Conservation (phyloP, 2,797 vertebrate species). For the Thalassophryne amazonica region DNA sequence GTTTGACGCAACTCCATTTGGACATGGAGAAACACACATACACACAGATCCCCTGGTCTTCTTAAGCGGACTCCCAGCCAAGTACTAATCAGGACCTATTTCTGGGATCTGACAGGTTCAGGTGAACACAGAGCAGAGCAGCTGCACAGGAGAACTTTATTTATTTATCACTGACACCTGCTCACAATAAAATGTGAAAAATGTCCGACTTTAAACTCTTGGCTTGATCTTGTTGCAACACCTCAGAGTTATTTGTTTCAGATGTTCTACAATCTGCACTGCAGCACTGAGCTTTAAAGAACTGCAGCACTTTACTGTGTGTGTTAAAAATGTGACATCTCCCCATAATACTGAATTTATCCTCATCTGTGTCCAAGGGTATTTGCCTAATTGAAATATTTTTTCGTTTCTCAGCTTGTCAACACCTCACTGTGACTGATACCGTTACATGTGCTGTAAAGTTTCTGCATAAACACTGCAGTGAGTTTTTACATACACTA, state of each 20-base stretch:
- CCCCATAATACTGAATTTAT: neutral
- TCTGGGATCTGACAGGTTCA: too few relatives aligned
- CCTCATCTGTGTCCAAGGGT: neutral
- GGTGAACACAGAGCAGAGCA: too few relatives aligned
- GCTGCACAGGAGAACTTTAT: too few relatives aligned
- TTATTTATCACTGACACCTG: constrained; percentile 24
- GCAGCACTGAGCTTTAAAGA: constrained; percentile 1
- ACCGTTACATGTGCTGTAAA: too few relatives aligned
- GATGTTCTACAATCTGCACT: constrained; percentile 29
- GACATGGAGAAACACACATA: too few relatives aligned
- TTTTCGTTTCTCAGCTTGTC: neutral
- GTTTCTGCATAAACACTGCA: too few relatives aligned
- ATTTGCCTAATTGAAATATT: neutral
- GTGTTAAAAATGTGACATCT: neutral
- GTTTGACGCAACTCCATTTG: too few relatives aligned
- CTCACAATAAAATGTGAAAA: constrained; percentile 38
- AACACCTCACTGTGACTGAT: neutral
- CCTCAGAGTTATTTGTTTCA: constrained; percentile 14
- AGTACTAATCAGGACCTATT: too few relatives aligned
- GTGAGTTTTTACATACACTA: too few relatives aligned
- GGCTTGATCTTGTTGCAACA: constrained; percentile 13
- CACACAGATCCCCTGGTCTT: too few relatives aligned
- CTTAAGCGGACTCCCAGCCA: too few relatives aligned
- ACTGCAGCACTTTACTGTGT: neutral
- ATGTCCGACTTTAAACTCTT: constrained; percentile 15